These are phyloP conservation scores for Asarcornis scutulata DNA, from an alignment of 2,113 vertebrate genomes.

Conservation along the genomic window DNA sequence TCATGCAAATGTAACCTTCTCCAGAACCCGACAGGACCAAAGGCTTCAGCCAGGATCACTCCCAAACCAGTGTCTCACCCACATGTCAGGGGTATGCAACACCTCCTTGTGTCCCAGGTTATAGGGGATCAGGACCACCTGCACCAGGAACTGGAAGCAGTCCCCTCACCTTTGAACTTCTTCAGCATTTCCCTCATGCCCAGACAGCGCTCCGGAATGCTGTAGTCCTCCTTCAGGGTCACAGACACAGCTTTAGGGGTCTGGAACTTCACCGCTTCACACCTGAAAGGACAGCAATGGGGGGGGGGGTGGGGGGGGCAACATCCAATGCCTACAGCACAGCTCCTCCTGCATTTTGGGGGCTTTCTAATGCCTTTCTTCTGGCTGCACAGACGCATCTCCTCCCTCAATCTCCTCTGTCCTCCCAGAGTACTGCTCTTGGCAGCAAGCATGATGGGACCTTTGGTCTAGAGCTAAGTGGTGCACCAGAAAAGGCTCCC, in stretches of 20 bases:
- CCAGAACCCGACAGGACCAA: not conserved
- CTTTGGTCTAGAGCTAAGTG: fast-evolving
- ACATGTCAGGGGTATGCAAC: not conserved
- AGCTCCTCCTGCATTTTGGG: not conserved
- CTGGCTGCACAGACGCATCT: not conserved
- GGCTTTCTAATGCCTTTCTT: not conserved
- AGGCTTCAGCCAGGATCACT: not conserved
- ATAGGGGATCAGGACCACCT: not conserved
- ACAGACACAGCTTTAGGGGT: not conserved
- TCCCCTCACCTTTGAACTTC: conserved; percentile 56
- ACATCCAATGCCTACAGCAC: not conserved
- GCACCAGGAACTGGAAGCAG: not conserved
- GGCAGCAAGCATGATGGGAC: not conserved
- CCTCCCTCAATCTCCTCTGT: not conserved
- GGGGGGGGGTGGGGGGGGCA: not conserved
- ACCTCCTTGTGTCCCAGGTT: not conserved
- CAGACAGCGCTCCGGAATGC: conserved; percentile 42
- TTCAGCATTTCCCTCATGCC: conserved; percentile 66
- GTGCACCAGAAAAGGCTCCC: not conserved
- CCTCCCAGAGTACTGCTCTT: not conserved
- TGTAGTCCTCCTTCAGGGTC: conserved; percentile 57
- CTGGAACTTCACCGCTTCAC: not conserved
- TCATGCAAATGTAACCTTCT: not conserved
- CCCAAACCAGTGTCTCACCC: not conserved
- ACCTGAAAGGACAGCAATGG: conserved; percentile 17